phyloP scores from a whole-genome alignment of 64 coral and sea anemone genomes.

The Pocillopora verrucosa region DNA sequence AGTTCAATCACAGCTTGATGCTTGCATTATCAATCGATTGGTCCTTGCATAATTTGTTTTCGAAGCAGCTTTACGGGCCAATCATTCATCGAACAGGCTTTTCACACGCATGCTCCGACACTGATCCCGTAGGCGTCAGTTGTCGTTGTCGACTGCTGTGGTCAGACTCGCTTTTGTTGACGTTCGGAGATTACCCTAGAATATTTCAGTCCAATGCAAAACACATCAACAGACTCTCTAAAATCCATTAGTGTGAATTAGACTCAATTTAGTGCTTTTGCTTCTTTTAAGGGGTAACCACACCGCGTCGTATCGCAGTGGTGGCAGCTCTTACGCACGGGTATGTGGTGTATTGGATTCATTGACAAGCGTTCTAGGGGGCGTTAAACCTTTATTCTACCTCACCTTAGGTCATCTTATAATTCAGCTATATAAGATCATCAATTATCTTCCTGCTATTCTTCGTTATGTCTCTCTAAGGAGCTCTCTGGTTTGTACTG shows the following conservation, averaged over 20 bases:
- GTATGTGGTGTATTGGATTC: conserved; percentile 65
- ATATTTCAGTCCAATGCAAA: conserved; percentile 26
- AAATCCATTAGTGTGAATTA: conserved; percentile 52
- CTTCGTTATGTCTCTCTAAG: conserved; percentile 45
- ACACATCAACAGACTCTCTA: conserved; percentile 37
- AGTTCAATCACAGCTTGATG: conserved; percentile 74
- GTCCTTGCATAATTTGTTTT: conserved; percentile 50
- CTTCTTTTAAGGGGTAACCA: conserved; percentile 57
- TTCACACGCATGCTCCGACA: conserved; percentile 46
- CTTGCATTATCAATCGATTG: conserved; percentile 57
- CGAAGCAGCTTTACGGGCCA: conserved; percentile 19
- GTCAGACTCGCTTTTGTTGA: conserved; percentile 13
- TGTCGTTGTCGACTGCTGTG: conserved; percentile 16
- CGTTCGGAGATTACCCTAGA: conserved; percentile 7
- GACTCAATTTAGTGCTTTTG: conserved; percentile 61
- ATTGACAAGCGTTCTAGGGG: conserved; percentile 66
- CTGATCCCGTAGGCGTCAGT: conserved; percentile 49
- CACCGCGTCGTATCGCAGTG: conserved; percentile 49
- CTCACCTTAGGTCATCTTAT: conserved; percentile 48
- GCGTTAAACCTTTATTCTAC: conserved; percentile 68
- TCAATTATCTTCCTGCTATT: conserved; percentile 63
- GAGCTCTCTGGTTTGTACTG: conserved; percentile 49
- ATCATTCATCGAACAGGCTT: conserved; percentile 50
- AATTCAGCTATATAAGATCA: conserved; percentile 60
- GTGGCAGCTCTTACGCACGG: conserved; percentile 44